Evolutionary conservation across 2,797 vertebrate species (phyloP).

Genomic region (Onychomys leucogaster): DNA sequence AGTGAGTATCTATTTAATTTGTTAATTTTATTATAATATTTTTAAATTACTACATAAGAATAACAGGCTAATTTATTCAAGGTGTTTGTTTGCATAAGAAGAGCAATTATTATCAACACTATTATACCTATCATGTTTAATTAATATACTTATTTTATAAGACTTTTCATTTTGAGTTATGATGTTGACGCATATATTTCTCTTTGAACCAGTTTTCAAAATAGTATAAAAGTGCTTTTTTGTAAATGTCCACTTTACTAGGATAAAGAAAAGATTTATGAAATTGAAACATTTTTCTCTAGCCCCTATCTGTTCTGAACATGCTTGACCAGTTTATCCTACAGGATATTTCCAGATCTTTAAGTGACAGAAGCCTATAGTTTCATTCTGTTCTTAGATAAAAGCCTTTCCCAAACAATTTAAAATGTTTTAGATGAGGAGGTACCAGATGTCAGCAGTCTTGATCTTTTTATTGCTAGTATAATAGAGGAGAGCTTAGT

Average conservation of each 20-base stretch:
- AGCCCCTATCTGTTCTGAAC: neutral
- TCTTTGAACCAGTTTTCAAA: neutral
- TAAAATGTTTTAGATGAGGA: conserved; percentile 74
- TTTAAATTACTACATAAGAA: conserved; percentile 5
- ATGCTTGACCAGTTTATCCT: conserved; percentile 35
- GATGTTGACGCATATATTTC: neutral
- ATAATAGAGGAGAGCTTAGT: conserved; percentile 75
- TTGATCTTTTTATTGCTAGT: conserved; percentile 66
- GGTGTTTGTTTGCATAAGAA: neutral
- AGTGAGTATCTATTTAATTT: neutral
- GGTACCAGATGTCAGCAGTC: conserved; percentile 72
- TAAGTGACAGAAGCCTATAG: conserved; percentile 55
- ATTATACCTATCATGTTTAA: neutral
- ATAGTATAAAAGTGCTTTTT: neutral
- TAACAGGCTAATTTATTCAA: neutral
- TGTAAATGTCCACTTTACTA: neutral
- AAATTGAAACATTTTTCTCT: conserved; percentile 20
- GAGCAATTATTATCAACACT: neutral
- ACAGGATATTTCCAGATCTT: conserved; percentile 67
- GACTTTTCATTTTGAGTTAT: neutral
- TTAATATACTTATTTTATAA: neutral
- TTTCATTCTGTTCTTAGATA: conserved; percentile 70
- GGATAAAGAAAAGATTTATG: neutral
- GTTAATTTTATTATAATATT: neutral
- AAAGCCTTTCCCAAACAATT: conserved; percentile 57